These are phyloP conservation scores for Vimba vimba DNA, from an alignment of 2,113 vertebrate genomes.

Conservation along the genomic window DNA sequence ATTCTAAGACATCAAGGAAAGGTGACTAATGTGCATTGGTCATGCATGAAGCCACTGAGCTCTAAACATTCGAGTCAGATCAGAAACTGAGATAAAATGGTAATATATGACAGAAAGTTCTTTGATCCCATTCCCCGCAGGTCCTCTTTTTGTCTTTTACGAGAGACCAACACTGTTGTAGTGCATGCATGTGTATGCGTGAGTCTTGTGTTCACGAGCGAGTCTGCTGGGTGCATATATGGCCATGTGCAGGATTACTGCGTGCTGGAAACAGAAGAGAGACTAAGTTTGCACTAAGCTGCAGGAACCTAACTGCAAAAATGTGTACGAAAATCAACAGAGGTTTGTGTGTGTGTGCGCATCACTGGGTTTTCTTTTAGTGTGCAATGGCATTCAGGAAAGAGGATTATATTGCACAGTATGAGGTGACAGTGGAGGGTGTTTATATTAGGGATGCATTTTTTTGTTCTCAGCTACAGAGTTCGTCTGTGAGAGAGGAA, in stretches of 20 bases:
- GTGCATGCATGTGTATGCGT: not conserved
- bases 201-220: not conserved
- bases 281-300: conserved; percentile 31
- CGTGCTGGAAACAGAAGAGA: not conserved
- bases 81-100: conserved; percentile 18
- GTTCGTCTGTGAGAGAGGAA: not conserved
- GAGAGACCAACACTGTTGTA: not conserved
- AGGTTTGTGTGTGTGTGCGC: conserved; percentile 8
- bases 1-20: not conserved
- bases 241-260: not conserved
- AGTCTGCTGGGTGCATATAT: not conserved
- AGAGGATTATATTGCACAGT: conserved; percentile 53
- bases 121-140: conserved; percentile 12
- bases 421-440: conserved; percentile 36
- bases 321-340: conserved; percentile 18
- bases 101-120: not conserved
- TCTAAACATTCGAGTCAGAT: conserved; percentile 7
- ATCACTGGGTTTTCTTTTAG: conserved; percentile 25
- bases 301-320: conserved; percentile 10
- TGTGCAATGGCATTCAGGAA: conserved; percentile 45
- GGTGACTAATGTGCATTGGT: conserved; percentile 6
- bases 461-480: conserved; percentile 32
- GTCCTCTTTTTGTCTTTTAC: conserved; percentile 1
- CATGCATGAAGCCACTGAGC: not conserved
- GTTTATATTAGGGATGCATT: conserved; percentile 32